Evolutionary conservation across 2,797 vertebrate genomes (phyloP).

Genomic region (Selene dorsalis): DNA sequence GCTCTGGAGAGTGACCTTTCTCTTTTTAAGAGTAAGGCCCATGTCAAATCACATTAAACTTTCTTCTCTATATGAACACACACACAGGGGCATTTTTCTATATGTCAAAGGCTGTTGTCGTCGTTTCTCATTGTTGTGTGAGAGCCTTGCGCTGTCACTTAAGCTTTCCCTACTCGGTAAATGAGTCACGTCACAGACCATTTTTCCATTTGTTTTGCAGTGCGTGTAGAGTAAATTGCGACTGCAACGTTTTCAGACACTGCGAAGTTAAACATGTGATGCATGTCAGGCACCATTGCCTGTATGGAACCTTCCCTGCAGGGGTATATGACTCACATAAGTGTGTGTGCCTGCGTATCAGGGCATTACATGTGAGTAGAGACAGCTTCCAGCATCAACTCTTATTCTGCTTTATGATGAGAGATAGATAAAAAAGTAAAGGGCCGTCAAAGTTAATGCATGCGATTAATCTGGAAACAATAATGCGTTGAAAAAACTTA

Average conservation of each 20-base stretch:
- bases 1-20: slow-evolving; percentile 25
- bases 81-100: neutral
- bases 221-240: slow-evolving; percentile 12
- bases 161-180: slow-evolving; percentile 15
- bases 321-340: neutral
- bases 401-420: neutral
- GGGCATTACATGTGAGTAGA: neutral
- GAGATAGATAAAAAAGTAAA: no score
- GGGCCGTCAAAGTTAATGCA: no score
- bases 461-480: no score
- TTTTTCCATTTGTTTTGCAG: neutral
- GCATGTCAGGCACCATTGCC: slow-evolving; percentile 14
- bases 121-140: slow-evolving; percentile 12
- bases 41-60: slow-evolving; percentile 38
- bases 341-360: neutral
- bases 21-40: slow-evolving; percentile 4
- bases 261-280: slow-evolving; percentile 21
- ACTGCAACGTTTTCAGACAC: slow-evolving; percentile 17
- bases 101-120: slow-evolving; percentile 26
- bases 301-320: neutral
- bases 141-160: slow-evolving; percentile 23
- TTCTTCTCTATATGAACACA: neutral
- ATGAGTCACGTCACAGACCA: slow-evolving; percentile 22
- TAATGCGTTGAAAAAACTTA: no score
- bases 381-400: neutral